Conservation (phyloP, 2,113 vertebrate species). For the Notarius quadriscutis region DNA sequence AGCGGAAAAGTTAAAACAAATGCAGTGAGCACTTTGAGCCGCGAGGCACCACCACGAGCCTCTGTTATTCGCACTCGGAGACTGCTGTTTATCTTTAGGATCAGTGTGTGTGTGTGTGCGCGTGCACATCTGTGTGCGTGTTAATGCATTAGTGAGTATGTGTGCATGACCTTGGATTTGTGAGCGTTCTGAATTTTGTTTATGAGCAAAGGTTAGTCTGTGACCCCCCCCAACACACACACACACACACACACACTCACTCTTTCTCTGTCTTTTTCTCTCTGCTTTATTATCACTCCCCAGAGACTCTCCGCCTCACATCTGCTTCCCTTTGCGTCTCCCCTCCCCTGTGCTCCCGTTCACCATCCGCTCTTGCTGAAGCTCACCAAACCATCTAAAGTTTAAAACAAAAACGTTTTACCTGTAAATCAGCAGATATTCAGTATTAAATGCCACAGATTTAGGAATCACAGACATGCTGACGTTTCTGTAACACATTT, state of each 20-base stretch:
- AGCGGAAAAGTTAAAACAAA: conserved; percentile 52
- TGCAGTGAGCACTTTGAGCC: neutral
- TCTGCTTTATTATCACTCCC: conserved; percentile 49
- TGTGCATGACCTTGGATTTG: conserved; percentile 9
- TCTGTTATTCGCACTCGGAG: conserved; percentile 28
- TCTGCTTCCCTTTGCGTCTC: conserved; percentile 62
- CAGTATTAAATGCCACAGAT: neutral
- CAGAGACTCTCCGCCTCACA: conserved; percentile 55
- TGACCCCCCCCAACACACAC: conserved; percentile 58
- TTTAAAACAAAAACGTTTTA: neutral
- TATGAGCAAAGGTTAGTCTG: conserved; percentile 61
- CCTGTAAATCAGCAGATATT: neutral
- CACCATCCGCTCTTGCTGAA: neutral
- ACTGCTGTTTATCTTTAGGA: conserved; percentile 16
- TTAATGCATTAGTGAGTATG: conserved; percentile 21
- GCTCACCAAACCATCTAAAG: neutral
- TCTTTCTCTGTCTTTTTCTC: conserved; percentile 53
- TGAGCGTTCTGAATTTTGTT: conserved; percentile 58
- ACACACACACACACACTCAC: neutral
- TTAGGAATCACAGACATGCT: neutral
- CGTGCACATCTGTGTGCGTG: conserved; percentile 27
- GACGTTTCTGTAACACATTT: neutral
- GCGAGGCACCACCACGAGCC: neutral
- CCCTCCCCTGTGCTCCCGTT: neutral
- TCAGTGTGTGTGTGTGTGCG: neutral